Base-by-base conservation (phyloP, 2,113 vertebrate species). In the Silurus glanis region DNA sequence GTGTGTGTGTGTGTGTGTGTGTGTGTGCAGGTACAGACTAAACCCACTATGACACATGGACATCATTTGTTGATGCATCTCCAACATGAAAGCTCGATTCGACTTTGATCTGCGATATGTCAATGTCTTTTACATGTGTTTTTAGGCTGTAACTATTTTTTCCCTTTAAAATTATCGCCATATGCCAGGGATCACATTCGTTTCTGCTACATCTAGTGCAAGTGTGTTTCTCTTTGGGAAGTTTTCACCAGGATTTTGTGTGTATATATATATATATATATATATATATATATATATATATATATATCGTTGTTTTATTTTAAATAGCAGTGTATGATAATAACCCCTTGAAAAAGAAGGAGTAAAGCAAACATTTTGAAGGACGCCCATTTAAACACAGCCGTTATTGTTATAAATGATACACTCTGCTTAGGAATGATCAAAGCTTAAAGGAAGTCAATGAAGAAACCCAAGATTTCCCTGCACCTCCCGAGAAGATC, bases 71-170 rank as follows among this genome's bases (percentile, higher is more conserved):
- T 76, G 71, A 76, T 78, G 71, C 86, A 87, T 83, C 81, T 80
- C 84, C 66, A 69, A 61, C 64, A 83, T 82, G 66, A 84, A 88
- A 86, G 80, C 79, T 80, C 25, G 69, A 74, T 76, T 83, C 1
- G 53, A 79, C 86, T 85, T 75, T 84, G 83, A 82, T 83, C 83
- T 86, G 80, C 37, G 75, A 86, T 88, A 81, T 86, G 71, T 84
- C 61, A 80, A 59, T 75, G 81, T 67, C 82, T 83, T 69, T 88
- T 83, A 83, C 81, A 80, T 82, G 67, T 85, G 87, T 85, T 87
- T 84, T 81, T 62, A 79, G 71, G 79, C 74, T 79, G 79, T 86
- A 86, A 74, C 53, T 75, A 79, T 83, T 82, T 85, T 61, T 28
- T 25, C 80, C 83, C 45, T 83, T 69, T 21, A 49, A 89, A 89